Evolutionary conservation across 2,797 vertebrate species (phyloP).

Genomic region (Gallinago nigripennis): DNA sequence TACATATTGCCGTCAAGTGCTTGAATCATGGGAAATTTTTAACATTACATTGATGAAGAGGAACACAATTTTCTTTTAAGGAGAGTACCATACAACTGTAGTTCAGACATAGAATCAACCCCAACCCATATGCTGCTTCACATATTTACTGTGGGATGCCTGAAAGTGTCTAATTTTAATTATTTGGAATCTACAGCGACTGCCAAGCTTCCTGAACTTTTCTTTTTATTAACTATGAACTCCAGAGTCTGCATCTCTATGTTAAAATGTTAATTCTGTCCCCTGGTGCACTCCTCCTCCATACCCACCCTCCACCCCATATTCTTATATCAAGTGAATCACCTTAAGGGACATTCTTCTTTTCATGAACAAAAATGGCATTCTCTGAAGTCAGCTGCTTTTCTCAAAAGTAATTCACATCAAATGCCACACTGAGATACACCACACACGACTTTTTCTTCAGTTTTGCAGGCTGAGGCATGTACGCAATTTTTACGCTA

Average conservation of each 20-base stretch:
- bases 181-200: background rate
- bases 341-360: background rate
- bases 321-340: background rate
- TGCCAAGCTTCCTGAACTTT: background rate
- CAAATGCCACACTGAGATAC: background rate
- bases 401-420: background rate
- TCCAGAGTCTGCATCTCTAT: background rate
- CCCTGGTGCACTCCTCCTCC: background rate
- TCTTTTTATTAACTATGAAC: background rate
- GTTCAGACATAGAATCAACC: background rate
- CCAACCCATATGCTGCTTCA: background rate
- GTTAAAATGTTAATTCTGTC: background rate
- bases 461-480: background rate
- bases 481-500: background rate
- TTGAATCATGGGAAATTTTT: background rate
- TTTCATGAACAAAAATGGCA: background rate
- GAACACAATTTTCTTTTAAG: conserved; percentile 10
- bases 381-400: background rate
- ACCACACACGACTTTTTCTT: background rate
- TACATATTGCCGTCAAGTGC: background rate
- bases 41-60: background rate
- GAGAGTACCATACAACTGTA: background rate
- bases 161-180: background rate
- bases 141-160: conserved; percentile 23
- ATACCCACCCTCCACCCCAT: background rate